A percentile compares a stretch with the other conserved stretches of the same genome.
phyloP scores from a whole-genome alignment of 2,113 vertebrate species.

The Python bivittatus region DNA sequence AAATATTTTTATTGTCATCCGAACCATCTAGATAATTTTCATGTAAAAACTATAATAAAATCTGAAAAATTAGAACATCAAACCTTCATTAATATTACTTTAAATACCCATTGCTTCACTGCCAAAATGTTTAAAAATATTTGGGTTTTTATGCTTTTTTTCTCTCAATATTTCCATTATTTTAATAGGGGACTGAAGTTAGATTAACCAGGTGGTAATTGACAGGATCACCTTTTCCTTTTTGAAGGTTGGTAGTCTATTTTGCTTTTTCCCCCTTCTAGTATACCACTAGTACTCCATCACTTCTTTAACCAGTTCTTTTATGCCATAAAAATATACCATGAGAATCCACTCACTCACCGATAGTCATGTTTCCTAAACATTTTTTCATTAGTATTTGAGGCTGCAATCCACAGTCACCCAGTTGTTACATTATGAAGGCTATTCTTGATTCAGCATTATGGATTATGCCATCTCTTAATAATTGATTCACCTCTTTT shows the following conservation, averaged over 20 bases:
- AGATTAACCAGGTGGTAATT: conserved; percentile 23
- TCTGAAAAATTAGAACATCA: neutral
- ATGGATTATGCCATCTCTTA: conserved; percentile 1
- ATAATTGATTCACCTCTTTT: neutral
- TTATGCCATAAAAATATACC: conserved; percentile 19
- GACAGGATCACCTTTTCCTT: conserved; percentile 24
- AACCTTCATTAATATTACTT: neutral
- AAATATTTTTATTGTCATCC: neutral
- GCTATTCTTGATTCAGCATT: neutral
- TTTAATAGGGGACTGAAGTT: conserved; percentile 30
- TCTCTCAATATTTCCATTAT: conserved; percentile 1
- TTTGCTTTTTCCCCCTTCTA: neutral
- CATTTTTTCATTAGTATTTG: conserved; percentile 27
- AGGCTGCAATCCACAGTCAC: conserved; percentile 2
- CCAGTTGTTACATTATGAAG: neutral
- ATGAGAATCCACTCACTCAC: conserved; percentile 1
- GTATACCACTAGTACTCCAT: conserved; percentile 18
- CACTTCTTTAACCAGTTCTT: conserved; percentile 25
- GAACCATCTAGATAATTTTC: neutral
- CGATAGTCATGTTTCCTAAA: conserved; percentile 23
- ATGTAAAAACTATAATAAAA: neutral
- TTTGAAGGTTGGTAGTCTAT: conserved; percentile 33
- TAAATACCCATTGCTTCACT: neutral
- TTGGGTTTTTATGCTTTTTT: conserved; percentile 1
- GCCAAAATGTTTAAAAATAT: neutral